Percentiles rank a stretch among this genome's conserved stretches.
Evolutionary conservation across 2,797 vertebrate species (phyloP).

Genomic region (Euthynnus affinis): DNA sequence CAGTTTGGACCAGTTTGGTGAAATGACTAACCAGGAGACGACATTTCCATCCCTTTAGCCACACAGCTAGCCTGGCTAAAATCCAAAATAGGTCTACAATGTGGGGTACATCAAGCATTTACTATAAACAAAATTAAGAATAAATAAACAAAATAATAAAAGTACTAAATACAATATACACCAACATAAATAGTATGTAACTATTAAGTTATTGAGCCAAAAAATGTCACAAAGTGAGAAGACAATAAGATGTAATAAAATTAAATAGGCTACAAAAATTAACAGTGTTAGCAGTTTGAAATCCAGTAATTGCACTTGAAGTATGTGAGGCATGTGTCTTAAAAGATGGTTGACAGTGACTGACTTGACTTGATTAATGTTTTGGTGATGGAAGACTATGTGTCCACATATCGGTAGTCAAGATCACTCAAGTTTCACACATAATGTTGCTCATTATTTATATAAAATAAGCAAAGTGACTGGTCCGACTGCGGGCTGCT

Average conservation of each 20-base stretch:
- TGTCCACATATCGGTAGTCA: no score
- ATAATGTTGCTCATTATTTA: not conserved
- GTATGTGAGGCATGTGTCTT: no score
- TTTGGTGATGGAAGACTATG: not conserved
- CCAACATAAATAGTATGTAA: no score
- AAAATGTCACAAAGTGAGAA: not conserved
- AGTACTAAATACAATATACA: no score
- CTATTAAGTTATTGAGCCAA: not conserved
- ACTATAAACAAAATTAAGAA: not conserved
- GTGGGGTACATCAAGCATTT: not conserved
- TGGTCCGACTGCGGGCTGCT: not conserved
- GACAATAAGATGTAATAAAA: no score
- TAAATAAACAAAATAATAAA: no score
- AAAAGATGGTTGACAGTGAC: not conserved
- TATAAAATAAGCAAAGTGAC: not conserved
- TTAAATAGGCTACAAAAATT: no score
- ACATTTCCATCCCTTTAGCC: no score
- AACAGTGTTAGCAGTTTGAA: no score
- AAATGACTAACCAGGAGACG: not conserved
- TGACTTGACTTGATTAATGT: not conserved
- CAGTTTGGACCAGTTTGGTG: not conserved
- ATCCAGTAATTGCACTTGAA: no score
- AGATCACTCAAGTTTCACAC: not conserved
- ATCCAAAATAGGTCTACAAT: not conserved
- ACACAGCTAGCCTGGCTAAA: not conserved